These are phyloP conservation scores for Lerista edwardsae DNA, from an alignment of 2,797 vertebrate genomes.

Conservation along the genomic window DNA sequence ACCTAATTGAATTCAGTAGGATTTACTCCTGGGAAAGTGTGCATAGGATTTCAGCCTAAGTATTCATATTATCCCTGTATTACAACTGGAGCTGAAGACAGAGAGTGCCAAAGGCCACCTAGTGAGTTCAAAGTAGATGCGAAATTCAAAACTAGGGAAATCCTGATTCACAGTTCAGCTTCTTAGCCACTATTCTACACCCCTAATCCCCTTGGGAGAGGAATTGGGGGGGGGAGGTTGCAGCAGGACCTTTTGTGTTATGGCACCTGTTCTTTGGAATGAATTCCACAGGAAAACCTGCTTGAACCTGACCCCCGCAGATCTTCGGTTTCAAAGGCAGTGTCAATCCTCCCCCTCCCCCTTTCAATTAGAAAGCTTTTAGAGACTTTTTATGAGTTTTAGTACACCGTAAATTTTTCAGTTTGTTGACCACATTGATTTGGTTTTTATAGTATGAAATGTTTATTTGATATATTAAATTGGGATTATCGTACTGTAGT, in stretches of 20 bases:
- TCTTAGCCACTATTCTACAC: no score
- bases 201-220: not conserved
- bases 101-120: no score
- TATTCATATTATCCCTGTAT: no score
- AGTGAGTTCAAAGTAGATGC: no score
- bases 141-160: no score
- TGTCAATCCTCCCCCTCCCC: not conserved
- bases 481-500: not conserved
- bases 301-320: not conserved
- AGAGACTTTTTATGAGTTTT: not conserved
- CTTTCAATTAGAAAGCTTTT: not conserved
- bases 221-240: not conserved
- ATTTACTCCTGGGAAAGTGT: no score
- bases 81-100: no score
- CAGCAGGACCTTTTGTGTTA: not conserved
- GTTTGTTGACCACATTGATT: not conserved
- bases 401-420: not conserved
- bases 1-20: no score
- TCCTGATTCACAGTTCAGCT: no score
- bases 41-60: no score
- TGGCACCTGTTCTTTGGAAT: not conserved
- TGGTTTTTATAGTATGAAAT: not conserved
- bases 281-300: not conserved
- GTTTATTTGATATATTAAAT: not conserved
- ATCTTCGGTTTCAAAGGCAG: not conserved